Conservation (phyloP, 2,113 vertebrate species). For the Sminthopsis crassicaudata region DNA sequence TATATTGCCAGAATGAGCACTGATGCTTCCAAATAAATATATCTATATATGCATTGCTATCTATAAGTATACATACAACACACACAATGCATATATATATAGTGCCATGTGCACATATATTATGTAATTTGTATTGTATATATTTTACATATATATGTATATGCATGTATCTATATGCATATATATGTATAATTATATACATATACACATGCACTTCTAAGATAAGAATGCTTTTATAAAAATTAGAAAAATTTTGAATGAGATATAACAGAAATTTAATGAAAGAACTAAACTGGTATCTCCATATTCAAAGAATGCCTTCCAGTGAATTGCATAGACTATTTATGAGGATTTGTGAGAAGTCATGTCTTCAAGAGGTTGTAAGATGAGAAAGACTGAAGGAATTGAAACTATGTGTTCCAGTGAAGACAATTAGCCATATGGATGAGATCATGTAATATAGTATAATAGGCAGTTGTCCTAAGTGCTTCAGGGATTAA, state of each 20-base stretch:
- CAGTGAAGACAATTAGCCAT: neutral
- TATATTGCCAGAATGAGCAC: neutral
- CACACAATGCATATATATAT: too few relatives aligned
- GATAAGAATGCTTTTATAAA: neutral
- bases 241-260: neutral
- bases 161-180: neutral
- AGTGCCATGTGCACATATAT: neutral
- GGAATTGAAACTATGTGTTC: neutral
- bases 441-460: neutral
- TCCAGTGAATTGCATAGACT: neutral
- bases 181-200: neutral
- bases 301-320: neutral
- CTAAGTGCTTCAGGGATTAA: neutral
- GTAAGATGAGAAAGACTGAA: neutral
- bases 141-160: neutral
- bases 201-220: neutral
- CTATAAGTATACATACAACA: neutral
- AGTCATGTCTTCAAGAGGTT: neutral
- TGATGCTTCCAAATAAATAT: neutral
- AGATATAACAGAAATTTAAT: neutral
- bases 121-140: too few relatives aligned
- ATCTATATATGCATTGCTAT: neutral
- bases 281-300: neutral
- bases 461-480: neutral
- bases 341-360: neutral